These are phyloP conservation scores for Mobula birostris DNA, from an alignment of 2,113 vertebrate genomes.

Conservation along the genomic window DNA sequence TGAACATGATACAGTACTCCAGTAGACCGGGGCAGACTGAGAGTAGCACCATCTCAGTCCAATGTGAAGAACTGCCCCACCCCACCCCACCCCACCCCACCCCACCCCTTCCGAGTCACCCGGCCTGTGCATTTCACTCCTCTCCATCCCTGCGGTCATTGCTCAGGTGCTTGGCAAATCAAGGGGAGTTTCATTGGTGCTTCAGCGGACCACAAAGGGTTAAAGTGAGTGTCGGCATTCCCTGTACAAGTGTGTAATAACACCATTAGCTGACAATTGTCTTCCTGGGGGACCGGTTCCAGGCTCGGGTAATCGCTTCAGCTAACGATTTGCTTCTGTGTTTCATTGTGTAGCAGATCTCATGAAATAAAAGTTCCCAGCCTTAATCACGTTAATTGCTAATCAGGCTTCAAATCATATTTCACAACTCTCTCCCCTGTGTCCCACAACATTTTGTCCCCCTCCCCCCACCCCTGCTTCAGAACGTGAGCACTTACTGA, in stretches of 20 bases:
- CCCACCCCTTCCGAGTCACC: too few species aligned
- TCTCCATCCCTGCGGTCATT: background rate
- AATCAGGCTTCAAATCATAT: background rate
- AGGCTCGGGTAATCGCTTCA: background rate
- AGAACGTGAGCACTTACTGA: background rate
- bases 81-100: too few species aligned
- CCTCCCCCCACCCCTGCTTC: too few species aligned
- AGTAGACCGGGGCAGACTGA: too few species aligned
- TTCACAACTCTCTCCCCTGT: background rate
- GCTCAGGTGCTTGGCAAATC: too few species aligned
- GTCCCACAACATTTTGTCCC: background rate
- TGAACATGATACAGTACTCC: too few species aligned
- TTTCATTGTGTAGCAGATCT: background rate
- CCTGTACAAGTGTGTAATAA: background rate
- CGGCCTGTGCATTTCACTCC: too few species aligned
- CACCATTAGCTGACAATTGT: background rate
- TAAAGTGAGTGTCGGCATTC: background rate
- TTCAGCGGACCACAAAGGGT: background rate
- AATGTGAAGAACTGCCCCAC: too few species aligned
- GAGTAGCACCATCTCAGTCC: too few species aligned
- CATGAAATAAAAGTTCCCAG: slow-evolving; percentile 11
- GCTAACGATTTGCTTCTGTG: background rate
- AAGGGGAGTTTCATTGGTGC: too few species aligned
- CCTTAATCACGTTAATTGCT: slow-evolving; percentile 13
- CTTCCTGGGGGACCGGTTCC: background rate